Percentiles rank a stretch among this genome's conserved stretches.
Evolutionary conservation across 2,797 vertebrate genomes (phyloP).

Genomic region (Selene dorsalis): DNA sequence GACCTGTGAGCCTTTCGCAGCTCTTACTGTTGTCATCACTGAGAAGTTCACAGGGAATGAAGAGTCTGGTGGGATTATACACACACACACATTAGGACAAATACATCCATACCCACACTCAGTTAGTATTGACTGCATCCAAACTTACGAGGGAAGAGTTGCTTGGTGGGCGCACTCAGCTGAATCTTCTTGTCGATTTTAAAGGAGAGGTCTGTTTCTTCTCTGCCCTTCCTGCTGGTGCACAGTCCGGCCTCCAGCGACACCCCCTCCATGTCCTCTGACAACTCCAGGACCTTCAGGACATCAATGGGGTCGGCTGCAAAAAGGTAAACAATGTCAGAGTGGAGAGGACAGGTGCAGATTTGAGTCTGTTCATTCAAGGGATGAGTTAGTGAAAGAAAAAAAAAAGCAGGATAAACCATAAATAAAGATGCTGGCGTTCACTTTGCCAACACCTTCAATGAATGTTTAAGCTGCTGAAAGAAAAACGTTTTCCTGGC

Average conservation of each 20-base stretch:
- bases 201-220: conserved; percentile 87
- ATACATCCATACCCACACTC: not conserved
- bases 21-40: conserved; percentile 92
- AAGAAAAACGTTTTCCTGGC: not conserved
- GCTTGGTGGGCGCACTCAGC: conserved; percentile 85
- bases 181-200: conserved; percentile 86
- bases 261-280: conserved; percentile 84
- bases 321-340: conserved; percentile 22
- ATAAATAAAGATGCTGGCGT: not conserved
- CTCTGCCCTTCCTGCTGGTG: conserved; percentile 79
- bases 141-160: conserved; percentile 88
- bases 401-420: not conserved
- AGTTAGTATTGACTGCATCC: not conserved
- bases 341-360: not conserved
- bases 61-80: conserved; percentile 79
- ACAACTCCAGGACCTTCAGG: conserved; percentile 85
- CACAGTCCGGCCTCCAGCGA: conserved; percentile 88
- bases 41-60: conserved; percentile 93
- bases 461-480: not conserved
- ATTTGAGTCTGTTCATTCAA: not conserved
- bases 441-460: not conserved
- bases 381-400: not conserved
- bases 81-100: not conserved
- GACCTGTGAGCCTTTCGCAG: conserved; percentile 91
- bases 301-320: conserved; percentile 84